Conservation (phyloP, 2,888 invertebrate species). For the Xanthostigma xanthostigma region DNA sequence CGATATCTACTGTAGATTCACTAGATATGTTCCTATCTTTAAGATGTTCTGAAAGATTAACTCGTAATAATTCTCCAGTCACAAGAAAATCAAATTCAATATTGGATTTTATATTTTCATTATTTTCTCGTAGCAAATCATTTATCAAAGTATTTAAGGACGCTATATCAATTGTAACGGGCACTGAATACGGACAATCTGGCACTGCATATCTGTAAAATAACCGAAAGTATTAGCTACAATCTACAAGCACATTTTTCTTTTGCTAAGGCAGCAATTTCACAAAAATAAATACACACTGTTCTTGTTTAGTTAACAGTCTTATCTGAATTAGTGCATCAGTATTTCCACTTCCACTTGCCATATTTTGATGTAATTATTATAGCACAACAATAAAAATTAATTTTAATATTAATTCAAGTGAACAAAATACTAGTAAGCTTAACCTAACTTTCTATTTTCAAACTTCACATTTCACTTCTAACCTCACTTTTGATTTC, state of each 20-base stretch:
- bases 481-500: no score
- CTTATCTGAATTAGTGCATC: slow-evolving; percentile 45
- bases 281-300: slow-evolving; percentile 39
- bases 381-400: no score
- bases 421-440: no score
- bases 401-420: no score
- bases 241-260: background rate
- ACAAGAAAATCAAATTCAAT: slow-evolving; percentile 81
- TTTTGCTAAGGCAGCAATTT: slow-evolving; percentile 3
- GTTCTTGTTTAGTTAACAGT: slow-evolving; percentile 64
- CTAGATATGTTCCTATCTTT: slow-evolving; percentile 59
- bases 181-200: slow-evolving; percentile 71
- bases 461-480: no score
- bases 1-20: slow-evolving; percentile 76
- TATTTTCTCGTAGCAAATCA: slow-evolving; percentile 51
- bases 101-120: slow-evolving; percentile 22
- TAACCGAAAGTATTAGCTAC: slow-evolving; percentile 4
- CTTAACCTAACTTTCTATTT: no score
- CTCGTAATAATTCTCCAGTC: slow-evolving; percentile 64
- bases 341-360: slow-evolving; percentile 18
- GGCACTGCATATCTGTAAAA: slow-evolving; percentile 68
- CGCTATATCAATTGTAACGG: slow-evolving; percentile 47
- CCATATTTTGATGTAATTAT: slow-evolving; percentile 1
- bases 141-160: slow-evolving; percentile 70
- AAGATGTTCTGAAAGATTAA: slow-evolving; percentile 58